phyloP scores from a whole-genome alignment of 2,113 vertebrate species.

The Nycticryphes semicollaris region DNA sequence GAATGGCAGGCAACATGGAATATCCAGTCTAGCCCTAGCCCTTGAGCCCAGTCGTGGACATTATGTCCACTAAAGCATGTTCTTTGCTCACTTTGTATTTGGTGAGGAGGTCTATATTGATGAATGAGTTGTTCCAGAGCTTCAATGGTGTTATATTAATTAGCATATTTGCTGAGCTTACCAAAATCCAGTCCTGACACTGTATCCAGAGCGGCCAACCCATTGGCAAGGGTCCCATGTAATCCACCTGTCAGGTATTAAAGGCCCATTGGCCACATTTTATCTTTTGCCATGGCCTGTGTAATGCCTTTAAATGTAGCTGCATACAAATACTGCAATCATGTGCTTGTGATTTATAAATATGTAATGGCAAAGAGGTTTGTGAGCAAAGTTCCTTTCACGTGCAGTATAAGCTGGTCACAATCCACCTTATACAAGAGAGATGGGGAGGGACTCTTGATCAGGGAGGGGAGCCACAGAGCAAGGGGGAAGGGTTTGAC shows the following conservation, averaged over 20 bases:
- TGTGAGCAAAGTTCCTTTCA: neutral
- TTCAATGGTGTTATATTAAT: neutral
- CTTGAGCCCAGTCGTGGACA: neutral
- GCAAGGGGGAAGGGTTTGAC: too few relatives aligned
- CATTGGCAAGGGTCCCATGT: neutral
- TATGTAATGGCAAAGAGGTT: neutral
- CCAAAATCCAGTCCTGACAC: neutral
- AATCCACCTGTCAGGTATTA: neutral
- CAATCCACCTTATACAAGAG: too few relatives aligned
- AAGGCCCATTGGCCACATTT: neutral
- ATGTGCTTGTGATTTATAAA: neutral
- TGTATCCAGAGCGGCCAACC: neutral
- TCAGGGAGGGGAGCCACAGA: too few relatives aligned
- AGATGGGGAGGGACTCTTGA: too few relatives aligned
- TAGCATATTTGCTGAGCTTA: neutral
- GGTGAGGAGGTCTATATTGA: neutral
- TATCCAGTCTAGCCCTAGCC: neutral
- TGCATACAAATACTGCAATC: neutral
- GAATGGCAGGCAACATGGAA: neutral
- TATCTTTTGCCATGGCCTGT: neutral
- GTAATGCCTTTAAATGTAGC: neutral
- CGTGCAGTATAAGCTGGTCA: neutral
- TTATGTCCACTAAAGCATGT: neutral
- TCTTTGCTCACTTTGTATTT: neutral
- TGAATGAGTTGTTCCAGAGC: neutral